Base-by-base conservation (phyloP, 2,797 vertebrate genomes). In the Vultur gryphus region DNA sequence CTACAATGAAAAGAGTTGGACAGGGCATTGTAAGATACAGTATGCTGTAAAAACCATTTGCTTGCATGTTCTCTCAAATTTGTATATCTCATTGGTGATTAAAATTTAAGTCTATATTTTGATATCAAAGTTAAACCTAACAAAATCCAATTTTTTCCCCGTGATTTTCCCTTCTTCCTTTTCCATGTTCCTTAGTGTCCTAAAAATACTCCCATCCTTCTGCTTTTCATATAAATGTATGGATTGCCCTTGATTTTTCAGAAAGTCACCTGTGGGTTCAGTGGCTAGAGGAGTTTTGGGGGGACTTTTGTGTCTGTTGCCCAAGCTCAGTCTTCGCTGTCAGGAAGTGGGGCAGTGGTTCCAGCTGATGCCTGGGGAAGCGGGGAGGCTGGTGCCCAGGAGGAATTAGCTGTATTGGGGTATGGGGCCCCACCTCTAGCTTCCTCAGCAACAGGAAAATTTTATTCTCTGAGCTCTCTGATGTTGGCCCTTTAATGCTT, bases 21-120 rank as follows among this genome's bases (percentile, higher is more conserved):
- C 76, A 44, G 6, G 13, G 13, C 24, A 13, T 31, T 55, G 26
- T n/a, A 84, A 57, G 16, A 31, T 29, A 24, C 26, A 35, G 1
- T 61, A 0, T 16, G 3, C 19, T 37, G n/a, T 23, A 61, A 87
- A 85, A 89, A 28, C 2, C 0, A 43, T 82, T 75, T 7, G 0
- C 15, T 87, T 64, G 9, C 29, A 29, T 16, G 12, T 57, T 77
- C 17, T 79, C 19, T 79, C 44, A 48, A 28, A 51, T 79, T 71
- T 87, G 2, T 71, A 9, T 13, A 20, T 64, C 28, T 69, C 7
- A 28, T 2, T 51, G 51, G 4, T 71, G 31, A n/a, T 57, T 51
- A 72, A 86, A 80, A 83, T 11, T 2, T 33, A 49, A 33, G 17
- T 46, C 59, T 49, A 2, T 24, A 19, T 26, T 77, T 69, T 58